Base-by-base conservation (phyloP, 1,140 invertebrate genomes). In the Penaeus japonicus region DNA sequence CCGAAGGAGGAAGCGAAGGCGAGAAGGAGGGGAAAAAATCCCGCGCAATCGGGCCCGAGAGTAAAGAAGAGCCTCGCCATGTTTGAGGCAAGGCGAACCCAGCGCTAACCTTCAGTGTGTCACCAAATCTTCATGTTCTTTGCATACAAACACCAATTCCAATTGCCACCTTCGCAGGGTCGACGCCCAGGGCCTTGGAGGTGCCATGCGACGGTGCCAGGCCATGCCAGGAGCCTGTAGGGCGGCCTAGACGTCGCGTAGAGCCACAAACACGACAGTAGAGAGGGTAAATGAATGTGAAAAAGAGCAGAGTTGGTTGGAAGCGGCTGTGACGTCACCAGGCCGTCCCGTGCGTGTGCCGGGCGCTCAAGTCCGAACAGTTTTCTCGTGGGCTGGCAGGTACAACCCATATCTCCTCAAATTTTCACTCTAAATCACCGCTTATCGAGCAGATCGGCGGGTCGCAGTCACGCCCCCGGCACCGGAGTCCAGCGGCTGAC, bases 251-350 rank as follows among this genome's bases (percentile, higher is more conserved):
- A 62, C 65, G 20, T 22, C 57, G 27, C 22, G 57, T 39, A 82
- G 15, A 18, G 30, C 78, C 53, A 27, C 53, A 30, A 83, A 83
- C 57, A 83, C 30, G 65, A 32, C 80, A 83, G 54, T 62, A 75
- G 62, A 78, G 73, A 85, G 73, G 70, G 73, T 78, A 85, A 85
- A 85, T 85, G 84, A 78, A 85, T 85, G 84, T 85, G 84, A 85
- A 85, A 85, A 85, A 85, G 84, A 85, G 84, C 73, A 85, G 84
- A 85, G 70, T 32, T 59, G 75, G 84, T 78, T 77, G 84, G 84
- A 85, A 85, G 84, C 84, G 39, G 30, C 80, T 35, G 75, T 85
- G 84, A 85, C 84, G 84, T 85, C 65, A 85, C 84, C 54, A 53
- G n/a, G 62, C 70, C 83, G 70, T 78, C 47, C 70, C 78, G 73